phyloP scores from a whole-genome alignment of 1,140 invertebrate genomes.

The Calliopsis andreniformis region DNA sequence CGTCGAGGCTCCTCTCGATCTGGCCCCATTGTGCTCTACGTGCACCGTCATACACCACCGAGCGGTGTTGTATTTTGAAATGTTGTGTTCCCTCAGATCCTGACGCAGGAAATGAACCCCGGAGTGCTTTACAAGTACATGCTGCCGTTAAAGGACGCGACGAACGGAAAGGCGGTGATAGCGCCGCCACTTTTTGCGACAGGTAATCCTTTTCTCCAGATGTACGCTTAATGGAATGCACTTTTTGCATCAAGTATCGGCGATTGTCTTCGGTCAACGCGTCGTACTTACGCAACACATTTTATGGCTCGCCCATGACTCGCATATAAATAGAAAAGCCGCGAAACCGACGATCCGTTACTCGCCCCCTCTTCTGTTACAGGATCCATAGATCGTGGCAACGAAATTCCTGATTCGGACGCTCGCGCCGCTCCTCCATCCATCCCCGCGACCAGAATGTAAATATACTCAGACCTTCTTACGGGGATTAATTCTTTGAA shows the following conservation, averaged over 20 bases:
- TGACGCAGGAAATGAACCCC: slow-evolving; percentile 89
- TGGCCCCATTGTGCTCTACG: not conserved
- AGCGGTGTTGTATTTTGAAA: slow-evolving; percentile 24
- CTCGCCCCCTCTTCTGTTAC: slow-evolving; percentile 23
- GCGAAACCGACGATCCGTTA: not conserved
- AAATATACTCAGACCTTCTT: slow-evolving; percentile 38
- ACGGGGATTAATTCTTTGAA: not conserved
- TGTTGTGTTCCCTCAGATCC: slow-evolving; percentile 82
- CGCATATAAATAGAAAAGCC: slow-evolving; percentile 13
- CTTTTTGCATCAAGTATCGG: not conserved
- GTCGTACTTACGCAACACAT: not conserved
- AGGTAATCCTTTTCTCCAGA: slow-evolving; percentile 60
- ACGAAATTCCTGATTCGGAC: slow-evolving; percentile 71
- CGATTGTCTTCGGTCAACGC: not conserved
- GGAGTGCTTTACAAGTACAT: slow-evolving; percentile 96
- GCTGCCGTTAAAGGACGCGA: slow-evolving; percentile 69
- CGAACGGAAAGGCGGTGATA: slow-evolving; percentile 61
- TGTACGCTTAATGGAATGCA: slow-evolving; percentile 24
- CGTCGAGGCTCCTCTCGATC: not conserved
- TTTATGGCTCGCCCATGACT: slow-evolving; percentile 10
- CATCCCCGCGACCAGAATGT: slow-evolving; percentile 66
- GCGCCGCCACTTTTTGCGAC: slow-evolving; percentile 69
- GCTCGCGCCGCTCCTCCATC: slow-evolving; percentile 45
- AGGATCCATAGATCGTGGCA: slow-evolving; percentile 69
- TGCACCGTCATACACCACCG: not conserved